Base-by-base conservation (phyloP, 2,113 vertebrate genomes). In the Ifrita kowaldi region DNA sequence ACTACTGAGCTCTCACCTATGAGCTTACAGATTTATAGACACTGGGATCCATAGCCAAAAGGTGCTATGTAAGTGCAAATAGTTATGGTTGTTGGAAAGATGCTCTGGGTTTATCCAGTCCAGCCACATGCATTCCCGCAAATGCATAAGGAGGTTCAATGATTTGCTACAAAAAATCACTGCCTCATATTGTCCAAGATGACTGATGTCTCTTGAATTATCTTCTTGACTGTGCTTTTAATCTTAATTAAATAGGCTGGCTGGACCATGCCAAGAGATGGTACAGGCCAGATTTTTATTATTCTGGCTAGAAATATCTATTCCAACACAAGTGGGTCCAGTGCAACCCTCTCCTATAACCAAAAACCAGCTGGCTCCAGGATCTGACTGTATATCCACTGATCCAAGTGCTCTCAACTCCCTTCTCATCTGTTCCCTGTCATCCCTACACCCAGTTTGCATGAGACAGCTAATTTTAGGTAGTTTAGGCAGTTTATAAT, bases 171-270 rank as follows among this genome's bases (percentile, higher is more conserved):
- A 69, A 89, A 92, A 94, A 91, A 83, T 83, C 89, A 78, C 82
- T 95, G 87, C 56, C 33, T 80, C 21, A 16, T 67, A 19, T 94
- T 93, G 88, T 90, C 92, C 76, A 4, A 49, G 46, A 85, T 91
- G 86, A 96, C 65, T 87, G 93, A 95, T 97, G 88, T 60, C 22
- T 84, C 95, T 60, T 87, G 90, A 96, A 93, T 96, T 95, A 95
- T 95, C 92, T 94, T 87, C 69, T 80, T 64, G 77, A 94, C 71
- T 90, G 50, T 70, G 86, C 76, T 90, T 94, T 97, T 95, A 67
- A 92, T 96, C 93, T 91, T 95, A 94, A 97, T 97, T 96, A 93
- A 96, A 95, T 89, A 92, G 86, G 17, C 39, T 96, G 83, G 33
- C 57, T 89, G 84, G 86, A 57, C 90, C 39, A 35, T 64, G 95